Evolutionary conservation across 2,888 invertebrate genomes (phyloP), one percentile per base, ranked within the genome.

Genomic region (Bedellia somnulentella): DNA sequence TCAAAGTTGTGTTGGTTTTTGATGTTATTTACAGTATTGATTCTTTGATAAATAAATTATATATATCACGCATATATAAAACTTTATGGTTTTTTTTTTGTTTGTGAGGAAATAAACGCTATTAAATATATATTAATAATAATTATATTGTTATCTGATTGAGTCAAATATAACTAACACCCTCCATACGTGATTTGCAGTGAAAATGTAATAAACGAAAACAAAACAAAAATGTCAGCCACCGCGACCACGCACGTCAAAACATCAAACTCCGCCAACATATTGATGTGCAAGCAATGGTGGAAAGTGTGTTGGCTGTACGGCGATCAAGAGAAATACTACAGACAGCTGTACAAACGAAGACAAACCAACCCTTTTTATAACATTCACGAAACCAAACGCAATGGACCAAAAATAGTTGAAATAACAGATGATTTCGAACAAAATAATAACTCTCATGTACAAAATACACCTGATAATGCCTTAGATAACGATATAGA

Each of bases 231-330:
- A 47, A 76, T 77, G 77, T 76, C 77, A 31, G 62, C 77, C 13
- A 78, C 77, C 29, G 76, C 77, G 4, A 77, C 75, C 13, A 53
- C 68, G 35, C 77, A 78, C 38, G 70, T 78, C 22, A 78, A 78
- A 45, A 53, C 73, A 9, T 77, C 77, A 3, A 77, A 77, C 43
- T 75, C 86, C 22, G 86, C 86, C 37, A 87, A 87, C 63, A 85
- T 87, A 53, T 64, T 88, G 39, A 87, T 87, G 83, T 87, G 88
- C 73, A 86, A 86, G 59, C 87, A 89, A 77, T 90, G 90, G 89
- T 90, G 90, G 90, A 87, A 87, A 62, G 89, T 89, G 36, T 90
- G 90, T 52, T 89, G 89, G 84, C 85, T 90, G 80, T 85, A 89
- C 53, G 90, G 89, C 29, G 89, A 88, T 60, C 87, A 88, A 51